Evolutionary conservation across 2,113 vertebrate species (phyloP).

Genomic region (Beaufortia kweichowensis): DNA sequence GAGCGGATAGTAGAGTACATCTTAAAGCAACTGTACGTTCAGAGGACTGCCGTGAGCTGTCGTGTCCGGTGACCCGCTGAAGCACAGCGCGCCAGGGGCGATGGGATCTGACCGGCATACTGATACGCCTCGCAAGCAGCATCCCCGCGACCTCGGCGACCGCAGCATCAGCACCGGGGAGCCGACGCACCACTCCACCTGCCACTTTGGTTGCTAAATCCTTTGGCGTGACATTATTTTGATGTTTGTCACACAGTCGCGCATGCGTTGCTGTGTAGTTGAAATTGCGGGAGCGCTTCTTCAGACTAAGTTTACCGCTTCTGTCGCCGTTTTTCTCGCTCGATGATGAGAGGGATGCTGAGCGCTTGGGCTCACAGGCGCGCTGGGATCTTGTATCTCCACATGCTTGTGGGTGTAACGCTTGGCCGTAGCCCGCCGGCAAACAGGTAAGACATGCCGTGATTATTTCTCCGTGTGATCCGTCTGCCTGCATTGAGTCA

Average conservation of each 20-base stretch:
- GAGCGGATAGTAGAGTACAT: constrained; percentile 16
- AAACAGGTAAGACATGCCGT: constrained; percentile 78
- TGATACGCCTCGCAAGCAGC: constrained; percentile 50
- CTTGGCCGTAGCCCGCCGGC: constrained; percentile 70
- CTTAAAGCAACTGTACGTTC: constrained; percentile 48
- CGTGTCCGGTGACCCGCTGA: constrained; percentile 49
- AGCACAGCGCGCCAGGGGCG: constrained; percentile 45
- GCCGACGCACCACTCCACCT: constrained; percentile 50
- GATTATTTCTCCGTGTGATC: constrained; percentile 30
- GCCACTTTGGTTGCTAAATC: neutral
- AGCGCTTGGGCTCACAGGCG: constrained; percentile 68
- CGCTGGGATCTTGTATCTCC: constrained; percentile 70
- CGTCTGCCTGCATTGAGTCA: neutral
- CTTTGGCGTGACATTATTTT: constrained; percentile 65
- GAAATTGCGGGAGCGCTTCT: constrained; percentile 70
- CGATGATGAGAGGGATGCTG: constrained; percentile 76
- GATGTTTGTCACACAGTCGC: constrained; percentile 68
- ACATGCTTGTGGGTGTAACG: constrained; percentile 76
- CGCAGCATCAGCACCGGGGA: constrained; percentile 31
- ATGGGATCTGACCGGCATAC: constrained; percentile 58
- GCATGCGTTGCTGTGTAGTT: constrained; percentile 72
- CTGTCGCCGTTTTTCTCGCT: constrained; percentile 33
- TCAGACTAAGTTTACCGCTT: constrained; percentile 73
- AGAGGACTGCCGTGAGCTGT: constrained; percentile 47
- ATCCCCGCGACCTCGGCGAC: constrained; percentile 46